Evolutionary conservation across 2,797 vertebrate genomes (phyloP).

Genomic region (Coluber constrictor): DNA sequence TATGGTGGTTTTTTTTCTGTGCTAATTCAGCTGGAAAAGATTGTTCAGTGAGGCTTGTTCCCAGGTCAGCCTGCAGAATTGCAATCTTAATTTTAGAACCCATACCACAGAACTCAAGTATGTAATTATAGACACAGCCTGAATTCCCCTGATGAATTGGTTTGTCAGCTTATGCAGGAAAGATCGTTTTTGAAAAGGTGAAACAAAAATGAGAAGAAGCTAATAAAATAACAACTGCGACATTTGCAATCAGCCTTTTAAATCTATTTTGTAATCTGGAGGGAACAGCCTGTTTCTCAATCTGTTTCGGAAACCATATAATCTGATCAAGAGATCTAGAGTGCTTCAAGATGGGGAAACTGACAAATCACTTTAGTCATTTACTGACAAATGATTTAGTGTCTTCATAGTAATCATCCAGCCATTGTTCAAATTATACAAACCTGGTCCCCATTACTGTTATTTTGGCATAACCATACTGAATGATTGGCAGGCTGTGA

Average conservation of each 20-base stretch:
- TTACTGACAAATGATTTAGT: not conserved
- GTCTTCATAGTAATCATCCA: not conserved
- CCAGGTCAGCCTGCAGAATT: not conserved
- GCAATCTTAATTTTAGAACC: not conserved
- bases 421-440: not conserved
- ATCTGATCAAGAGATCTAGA: not conserved
- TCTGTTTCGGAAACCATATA: not conserved
- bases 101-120: not conserved
- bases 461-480: not conserved
- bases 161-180: not conserved
- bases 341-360: not conserved
- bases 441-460: not conserved
- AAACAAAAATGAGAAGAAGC: not conserved
- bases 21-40: not conserved
- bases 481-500: not conserved
- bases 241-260: not conserved
- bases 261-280: not conserved
- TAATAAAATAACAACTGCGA: not conserved
- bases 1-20: not conserved
- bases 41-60: not conserved
- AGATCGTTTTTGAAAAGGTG: not conserved
- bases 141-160: not conserved
- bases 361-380: not conserved
- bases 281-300: not conserved
- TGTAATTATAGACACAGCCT: not conserved